Base-by-base conservation (phyloP, 2,888 invertebrate species). In the Trilocha varians region DNA sequence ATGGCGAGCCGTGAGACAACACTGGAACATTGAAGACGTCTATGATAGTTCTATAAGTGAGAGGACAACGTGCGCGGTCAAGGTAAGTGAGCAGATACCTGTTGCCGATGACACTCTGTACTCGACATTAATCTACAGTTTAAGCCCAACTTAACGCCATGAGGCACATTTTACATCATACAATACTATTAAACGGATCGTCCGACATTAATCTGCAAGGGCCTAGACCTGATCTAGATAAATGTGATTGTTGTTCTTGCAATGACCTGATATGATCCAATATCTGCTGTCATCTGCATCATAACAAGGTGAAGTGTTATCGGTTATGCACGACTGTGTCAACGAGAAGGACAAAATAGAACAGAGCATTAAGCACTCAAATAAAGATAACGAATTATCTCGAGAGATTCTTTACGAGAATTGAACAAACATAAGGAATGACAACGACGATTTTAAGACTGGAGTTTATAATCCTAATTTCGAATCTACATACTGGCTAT, bases 41-140 rank as follows among this genome's bases (percentile, higher is more conserved):
- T 61, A 66, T 65, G 59, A 65, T 66, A 58, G 55, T 60, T 60
- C 63, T 62, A 62, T 64, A 65, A 77, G 78, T 76, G 78, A 78
- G 78, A 77, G 78, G 80, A 73, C 75, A 73, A 65, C 64, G 63
- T 55, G 74, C 65, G 71, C 78, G 79, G 82, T 82, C 82, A 83
- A 82, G 82, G 80, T 70, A 66, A 82, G 73, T 77, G 65, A 73
- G 75, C 68, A 64, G 61, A 64, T 68, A 67, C 70, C 64, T 62
- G 70, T 62, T 65, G 64, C 55, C 66, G 70, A 72, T 76, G 74
- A 73, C 70, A 74, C 70, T 57, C 62, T 57, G 58, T 65, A 67
- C 65, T 65, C 65, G 57, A 70, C 67, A 69, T 71, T 70, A 68
- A 69, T 75, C 67, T 66, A 59, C 62, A 60, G 52, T 65, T 65